Base-by-base conservation (phyloP, 2,888 invertebrate genomes). In the Corbicula japonica region DNA sequence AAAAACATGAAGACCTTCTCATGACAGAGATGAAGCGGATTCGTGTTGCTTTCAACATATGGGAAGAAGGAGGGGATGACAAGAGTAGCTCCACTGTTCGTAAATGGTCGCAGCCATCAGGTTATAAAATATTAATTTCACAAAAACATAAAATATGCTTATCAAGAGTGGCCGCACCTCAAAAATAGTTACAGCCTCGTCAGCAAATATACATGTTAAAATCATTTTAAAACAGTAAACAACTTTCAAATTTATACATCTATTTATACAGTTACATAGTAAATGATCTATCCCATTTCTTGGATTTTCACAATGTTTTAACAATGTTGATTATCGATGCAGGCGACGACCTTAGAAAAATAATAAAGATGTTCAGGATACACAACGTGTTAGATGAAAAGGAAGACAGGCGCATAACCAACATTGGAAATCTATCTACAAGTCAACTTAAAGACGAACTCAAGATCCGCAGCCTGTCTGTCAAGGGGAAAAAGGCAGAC, bases 61-160 rank as follows among this genome's bases (percentile, higher is more conserved):
- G 66, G 52, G 66, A 68, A 26, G 66, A 68, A n/a, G n/a, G 34
- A 23, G 66, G 66, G 21, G 66, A 68, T n/a, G 54, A 68, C 35
- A 68, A 68, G 28, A 34, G 23, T 23, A 54, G 18, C 23, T 28
- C 26, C 35, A 54, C n/a, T 54, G 52, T 68, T 8, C 52, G 38
- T 38, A 68, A 54, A 54, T 68, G 52, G 66, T 68, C 66, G 21
- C 54, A 68, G 52, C 66, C 52, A 68, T 38, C 66, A 68, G 54
- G 66, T 68, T 48, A 23, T 18, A 46, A 46, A 46, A 12, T 15
- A 41, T 41, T 41, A 41, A 12, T 41, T 41, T 41, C 41, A 12
- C 41, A 41, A 12, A 41, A 41, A 41, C n/a, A n/a, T n/a, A n/a
- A n/a, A n/a, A n/a, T n/a, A n/a, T n/a, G n/a, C n/a, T n/a, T n/a